phyloP scores from a whole-genome alignment of 2,888 invertebrate species.

The Oscheius sp. region DNA sequence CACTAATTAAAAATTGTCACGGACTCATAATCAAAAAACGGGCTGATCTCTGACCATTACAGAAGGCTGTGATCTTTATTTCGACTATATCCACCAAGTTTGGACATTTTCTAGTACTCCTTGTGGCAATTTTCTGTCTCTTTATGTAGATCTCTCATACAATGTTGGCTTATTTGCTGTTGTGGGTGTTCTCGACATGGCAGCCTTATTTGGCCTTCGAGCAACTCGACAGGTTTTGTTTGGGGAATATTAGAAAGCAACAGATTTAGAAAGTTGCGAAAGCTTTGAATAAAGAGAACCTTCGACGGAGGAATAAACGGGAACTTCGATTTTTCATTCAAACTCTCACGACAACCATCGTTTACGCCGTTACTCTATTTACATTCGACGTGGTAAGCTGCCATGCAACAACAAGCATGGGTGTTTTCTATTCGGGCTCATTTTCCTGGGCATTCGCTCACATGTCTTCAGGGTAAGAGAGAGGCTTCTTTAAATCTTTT shows the following conservation, averaged over 20 bases:
- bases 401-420: not conserved
- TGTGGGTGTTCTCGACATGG: slow-evolving; percentile 4
- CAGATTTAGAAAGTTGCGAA: slow-evolving; percentile 14
- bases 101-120: not conserved
- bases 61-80: slow-evolving; percentile 11
- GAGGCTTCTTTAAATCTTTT: not conserved
- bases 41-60: too few species aligned
- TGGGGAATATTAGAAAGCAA: not conserved
- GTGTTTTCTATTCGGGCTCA: slow-evolving; percentile 15
- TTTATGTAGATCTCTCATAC: slow-evolving; percentile 11
- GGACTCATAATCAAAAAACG: too few species aligned
- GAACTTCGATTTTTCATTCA: slow-evolving; percentile 24
- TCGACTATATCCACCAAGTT: not conserved
- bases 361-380: slow-evolving; percentile 10
- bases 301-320: not conserved
- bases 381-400: slow-evolving; percentile 19
- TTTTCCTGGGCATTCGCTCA: slow-evolving; percentile 18
- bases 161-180: slow-evolving; percentile 10
- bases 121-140: slow-evolving; percentile 7
- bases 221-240: not conserved
- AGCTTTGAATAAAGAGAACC: slow-evolving; percentile 7
- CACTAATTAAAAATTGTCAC: too few species aligned
- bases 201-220: not conserved
- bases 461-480: slow-evolving; percentile 20
- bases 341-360: not conserved